Evolutionary conservation across 2,113 vertebrate genomes (phyloP).

Genomic region (Ophiodon elongatus): DNA sequence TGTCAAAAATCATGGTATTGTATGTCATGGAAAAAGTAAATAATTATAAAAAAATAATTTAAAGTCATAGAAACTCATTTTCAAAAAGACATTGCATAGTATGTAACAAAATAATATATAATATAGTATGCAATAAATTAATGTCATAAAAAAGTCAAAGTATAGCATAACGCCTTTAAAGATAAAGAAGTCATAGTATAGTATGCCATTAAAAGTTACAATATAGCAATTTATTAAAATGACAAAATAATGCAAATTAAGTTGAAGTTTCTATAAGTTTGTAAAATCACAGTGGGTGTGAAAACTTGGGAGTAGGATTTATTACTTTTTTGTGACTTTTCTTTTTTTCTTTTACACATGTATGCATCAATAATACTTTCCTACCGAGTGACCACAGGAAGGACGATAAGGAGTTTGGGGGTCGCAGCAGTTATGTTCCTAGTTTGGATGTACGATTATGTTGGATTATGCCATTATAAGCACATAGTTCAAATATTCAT

Average conservation of each 20-base stretch:
- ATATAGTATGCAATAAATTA: neutral
- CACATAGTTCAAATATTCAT: constrained; percentile 68
- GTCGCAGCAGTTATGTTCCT: constrained; percentile 26
- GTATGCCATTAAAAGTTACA: too few species aligned
- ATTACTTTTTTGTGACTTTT: constrained; percentile 28
- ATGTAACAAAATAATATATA: neutral
- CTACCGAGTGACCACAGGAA: constrained; percentile 17
- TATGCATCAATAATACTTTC: constrained; percentile 28
- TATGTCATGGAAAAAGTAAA: neutral
- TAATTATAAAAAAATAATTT: neutral
- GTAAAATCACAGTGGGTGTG: neutral
- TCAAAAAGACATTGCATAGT: neutral
- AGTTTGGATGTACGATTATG: constrained; percentile 36
- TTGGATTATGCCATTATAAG: constrained; percentile 4
- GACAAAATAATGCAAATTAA: neutral
- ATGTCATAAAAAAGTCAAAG: neutral
- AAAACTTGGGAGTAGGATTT: neutral
- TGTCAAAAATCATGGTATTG: neutral
- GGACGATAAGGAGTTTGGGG: constrained; percentile 41
- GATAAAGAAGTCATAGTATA: neutral
- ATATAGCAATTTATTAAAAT: neutral
- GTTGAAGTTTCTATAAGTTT: neutral
- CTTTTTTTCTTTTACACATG: too few species aligned
- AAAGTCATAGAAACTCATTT: too few species aligned
- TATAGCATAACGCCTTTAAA: neutral